phyloP scores from a whole-genome alignment of 2,113 vertebrate genomes.

The Ictalurus punctatus region DNA sequence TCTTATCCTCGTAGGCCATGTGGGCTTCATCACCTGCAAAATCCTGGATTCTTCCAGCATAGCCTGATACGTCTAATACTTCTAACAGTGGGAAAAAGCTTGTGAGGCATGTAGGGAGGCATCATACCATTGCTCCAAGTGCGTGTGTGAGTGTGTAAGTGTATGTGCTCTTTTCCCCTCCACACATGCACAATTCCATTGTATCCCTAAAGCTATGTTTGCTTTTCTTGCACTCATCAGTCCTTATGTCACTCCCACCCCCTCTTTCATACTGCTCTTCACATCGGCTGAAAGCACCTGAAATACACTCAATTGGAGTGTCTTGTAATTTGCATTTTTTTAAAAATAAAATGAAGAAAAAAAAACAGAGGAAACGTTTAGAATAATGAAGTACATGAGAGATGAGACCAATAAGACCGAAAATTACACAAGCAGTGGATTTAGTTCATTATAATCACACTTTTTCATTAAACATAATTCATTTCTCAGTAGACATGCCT shows the following conservation, averaged over 20 bases:
- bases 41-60: neutral
- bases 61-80: neutral
- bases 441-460: neutral
- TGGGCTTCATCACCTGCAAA: neutral
- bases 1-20: neutral
- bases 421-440: neutral
- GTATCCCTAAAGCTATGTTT: conserved; percentile 31
- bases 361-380: neutral
- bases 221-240: conserved; percentile 15
- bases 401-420: neutral
- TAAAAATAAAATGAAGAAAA: neutral
- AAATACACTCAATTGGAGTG: neutral
- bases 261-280: neutral
- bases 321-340: neutral
- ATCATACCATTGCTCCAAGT: neutral
- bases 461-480: neutral
- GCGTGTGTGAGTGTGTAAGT: neutral
- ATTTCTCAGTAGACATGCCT: neutral
- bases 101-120: neutral
- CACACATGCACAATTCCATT: conserved; percentile 15
- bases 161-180: neutral
- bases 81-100: neutral
- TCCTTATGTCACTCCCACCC: conserved; percentile 16
- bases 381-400: neutral
- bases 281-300: neutral